These are phyloP conservation scores for Hippocampus mohnikei DNA, from an alignment of 2,113 vertebrate species.

Conservation along the genomic window DNA sequence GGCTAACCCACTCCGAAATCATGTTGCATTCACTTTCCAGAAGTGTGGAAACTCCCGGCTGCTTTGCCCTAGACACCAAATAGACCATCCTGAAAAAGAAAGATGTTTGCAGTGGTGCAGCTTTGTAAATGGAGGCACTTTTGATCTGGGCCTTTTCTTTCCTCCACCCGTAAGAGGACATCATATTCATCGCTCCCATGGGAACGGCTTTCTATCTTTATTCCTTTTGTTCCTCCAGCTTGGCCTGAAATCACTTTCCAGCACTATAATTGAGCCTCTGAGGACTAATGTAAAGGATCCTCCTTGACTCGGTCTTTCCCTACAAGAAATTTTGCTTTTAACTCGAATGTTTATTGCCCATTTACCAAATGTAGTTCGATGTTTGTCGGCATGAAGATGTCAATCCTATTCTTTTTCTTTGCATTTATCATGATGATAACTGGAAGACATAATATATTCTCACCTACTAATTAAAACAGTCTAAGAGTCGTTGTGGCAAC, in stretches of 20 bases:
- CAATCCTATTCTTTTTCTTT: neutral
- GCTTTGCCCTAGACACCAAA: neutral
- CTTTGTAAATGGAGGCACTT: constrained; percentile 15
- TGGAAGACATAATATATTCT: neutral
- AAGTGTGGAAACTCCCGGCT: neutral
- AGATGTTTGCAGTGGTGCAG: neutral
- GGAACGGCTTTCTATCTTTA: constrained; percentile 39
- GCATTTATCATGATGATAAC: neutral
- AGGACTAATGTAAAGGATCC: constrained; percentile 38
- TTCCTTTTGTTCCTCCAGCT: constrained; percentile 29
- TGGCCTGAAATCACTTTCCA: constrained; percentile 44
- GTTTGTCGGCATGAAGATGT: neutral
- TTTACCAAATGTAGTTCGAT: neutral
- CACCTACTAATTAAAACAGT: neutral
- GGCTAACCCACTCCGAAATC: neutral
- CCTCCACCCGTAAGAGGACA: constrained; percentile 38
- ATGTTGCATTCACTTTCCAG: neutral
- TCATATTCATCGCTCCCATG: constrained; percentile 27
- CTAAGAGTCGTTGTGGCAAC: neutral
- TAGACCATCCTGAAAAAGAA: neutral
- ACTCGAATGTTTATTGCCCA: constrained; percentile 17
- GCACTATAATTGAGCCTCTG: constrained; percentile 53
- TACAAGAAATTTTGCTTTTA: constrained; percentile 29
- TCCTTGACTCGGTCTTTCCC: constrained; percentile 26
- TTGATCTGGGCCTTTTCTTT: constrained; percentile 16